Evolutionary conservation across 2,888 invertebrate genomes (phyloP), one percentile per base, ranked within the genome.

Genomic region (Stegana nigrithorax): DNA sequence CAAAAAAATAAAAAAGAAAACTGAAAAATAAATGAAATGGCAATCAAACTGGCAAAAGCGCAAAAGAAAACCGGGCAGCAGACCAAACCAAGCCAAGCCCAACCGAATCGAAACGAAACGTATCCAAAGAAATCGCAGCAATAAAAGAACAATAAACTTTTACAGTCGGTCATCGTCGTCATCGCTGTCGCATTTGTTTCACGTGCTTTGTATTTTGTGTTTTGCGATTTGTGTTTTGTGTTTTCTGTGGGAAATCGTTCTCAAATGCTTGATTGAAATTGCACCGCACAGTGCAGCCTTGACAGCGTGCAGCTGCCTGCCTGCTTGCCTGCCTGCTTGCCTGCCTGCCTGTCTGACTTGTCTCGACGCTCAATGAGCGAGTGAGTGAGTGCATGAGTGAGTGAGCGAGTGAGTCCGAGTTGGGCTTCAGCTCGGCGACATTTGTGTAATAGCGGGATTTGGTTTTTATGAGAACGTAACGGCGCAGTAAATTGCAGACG

Each of bases 61-160:
- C n/a, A n/a, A 57, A 39, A 5, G 42, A 39, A 12, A 56, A 56
- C n/a, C n/a, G n/a, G n/a, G n/a, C n/a, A n/a, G n/a, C n/a, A n/a
- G n/a, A n/a, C n/a, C n/a, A n/a, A n/a, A n/a, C n/a, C n/a, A n/a
- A n/a, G n/a, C n/a, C n/a, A n/a, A n/a, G n/a, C n/a, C n/a, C n/a
- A n/a, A n/a, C n/a, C n/a, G 21, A 39, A 44, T 25, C 26, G 23
- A 47, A 47, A 29, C 51, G 29, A 53, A 25, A 14, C 17, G 29
- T 29, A 29, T 14, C 19, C 19, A 19, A 19, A 50, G 42, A n/a
- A n/a, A n/a, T n/a, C n/a, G n/a, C n/a, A n/a, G n/a, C n/a, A 32
- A 60, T 53, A 60, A 60, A 51, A 53, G 19, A 25, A 12, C 60
- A 39, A 60, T 53, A 60, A 51, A 60, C 42, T 60, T 39, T 51